Evolutionary conservation across 2,797 vertebrate species (phyloP).

Genomic region (Propithecus deckenii): DNA sequence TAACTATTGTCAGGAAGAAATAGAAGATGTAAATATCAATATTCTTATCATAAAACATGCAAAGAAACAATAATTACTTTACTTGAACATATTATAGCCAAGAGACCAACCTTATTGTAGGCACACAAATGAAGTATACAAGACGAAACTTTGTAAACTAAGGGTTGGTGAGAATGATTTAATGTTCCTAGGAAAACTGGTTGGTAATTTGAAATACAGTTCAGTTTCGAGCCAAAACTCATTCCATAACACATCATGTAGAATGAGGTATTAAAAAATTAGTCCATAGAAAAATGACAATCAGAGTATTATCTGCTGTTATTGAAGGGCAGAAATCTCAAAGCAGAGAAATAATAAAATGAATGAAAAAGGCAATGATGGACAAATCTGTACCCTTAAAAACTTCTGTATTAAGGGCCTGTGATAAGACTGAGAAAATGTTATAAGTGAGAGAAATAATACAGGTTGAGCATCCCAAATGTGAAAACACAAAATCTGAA

Average conservation of each 20-base stretch:
- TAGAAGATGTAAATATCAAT: neutral
- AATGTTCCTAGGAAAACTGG: constrained; percentile 1
- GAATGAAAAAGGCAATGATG: neutral
- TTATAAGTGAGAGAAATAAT: neutral
- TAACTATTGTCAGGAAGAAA: neutral
- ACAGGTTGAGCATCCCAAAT: neutral
- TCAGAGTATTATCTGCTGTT: neutral
- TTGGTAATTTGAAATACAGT: neutral
- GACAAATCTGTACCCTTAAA: neutral
- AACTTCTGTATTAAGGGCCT: neutral
- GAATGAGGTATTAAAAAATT: neutral
- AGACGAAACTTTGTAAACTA: neutral
- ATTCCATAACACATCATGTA: neutral
- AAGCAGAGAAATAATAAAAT: constrained; percentile 10
- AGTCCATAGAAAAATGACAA: neutral
- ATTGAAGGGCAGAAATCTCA: neutral
- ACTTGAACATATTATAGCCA: neutral
- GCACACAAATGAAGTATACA: neutral
- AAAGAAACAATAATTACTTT: neutral
- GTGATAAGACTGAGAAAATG: neutral
- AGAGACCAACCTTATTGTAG: neutral
- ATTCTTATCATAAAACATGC: neutral
- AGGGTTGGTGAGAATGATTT: neutral
- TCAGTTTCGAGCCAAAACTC: neutral
- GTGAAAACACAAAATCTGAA: neutral